Base-by-base conservation (phyloP, 2,113 vertebrate genomes). In the Cephalopterus ornatus region DNA sequence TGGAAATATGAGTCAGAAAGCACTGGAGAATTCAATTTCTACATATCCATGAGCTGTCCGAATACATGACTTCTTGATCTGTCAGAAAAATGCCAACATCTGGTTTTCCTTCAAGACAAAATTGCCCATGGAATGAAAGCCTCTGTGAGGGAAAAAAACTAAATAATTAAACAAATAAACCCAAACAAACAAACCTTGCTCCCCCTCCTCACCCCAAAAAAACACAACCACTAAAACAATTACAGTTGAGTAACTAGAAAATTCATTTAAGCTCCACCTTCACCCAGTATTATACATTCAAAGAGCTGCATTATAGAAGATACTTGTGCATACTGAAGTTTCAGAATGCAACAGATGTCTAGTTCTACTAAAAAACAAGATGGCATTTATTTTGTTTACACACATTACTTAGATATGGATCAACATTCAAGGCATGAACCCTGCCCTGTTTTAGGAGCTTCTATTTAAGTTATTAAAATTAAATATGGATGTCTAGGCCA, bases 381-480 rank as follows among this genome's bases (percentile, higher is more conserved):
- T 16, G 5, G 35, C 1, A 4, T 77, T 55, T 73, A 37, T 49
- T 90, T 66, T 95, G 61, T 81, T 92, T 78, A 78, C 66, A 35
- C 11, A 84, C 44, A 67, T 91, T 95, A 74, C 35, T 90, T 42
- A 84, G 90, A 86, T 85, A 90, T 28, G 44, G 77, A 86, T 90
- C 92, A 90, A 83, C n/a, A 77, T 55, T 86, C 52, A 67, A 63
- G 35, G 68, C 27, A 22, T 71, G 55, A 88, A 93, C 63, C 67
- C 27, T 39, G n/a, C 24, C 68, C 65, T 83, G 74, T 80, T 95
- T 84, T 75, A 91, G 50, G 18, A 90, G 55, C 12, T 77, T 73
- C 67, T 59, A 88, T 58, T 84, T 92, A 83, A 85, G 23, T 77
- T 92, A 89, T 84, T 91, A 77, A 77, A 86, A 78, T 78, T 37